Evolutionary conservation across 1,140 invertebrate genomes (phyloP), one percentile per base, ranked within the genome.

Genomic region (Aphelinus certus): DNA sequence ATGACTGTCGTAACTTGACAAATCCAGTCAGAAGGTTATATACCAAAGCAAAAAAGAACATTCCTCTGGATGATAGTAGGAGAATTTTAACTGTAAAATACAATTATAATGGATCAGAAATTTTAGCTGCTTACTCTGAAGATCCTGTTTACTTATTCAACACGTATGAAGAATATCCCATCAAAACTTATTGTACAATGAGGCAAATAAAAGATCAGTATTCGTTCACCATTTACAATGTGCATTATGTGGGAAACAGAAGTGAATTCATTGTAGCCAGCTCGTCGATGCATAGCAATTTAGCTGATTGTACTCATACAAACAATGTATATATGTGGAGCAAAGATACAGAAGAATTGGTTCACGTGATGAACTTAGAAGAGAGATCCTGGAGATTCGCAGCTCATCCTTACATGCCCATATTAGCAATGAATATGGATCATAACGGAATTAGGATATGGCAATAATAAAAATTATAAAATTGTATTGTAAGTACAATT

Each of bases 61-160:
- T 64, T 43, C 43, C 48, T 51, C 26, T 45, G 26, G 55, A 51
- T 47, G 42, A 61, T 42, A 53, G 4, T 51, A 2, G 56, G 42
- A 45, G 48, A 26, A 73, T 73, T 46, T 42, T 67, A 26, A 67
- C 71, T 60, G 26, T 65, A 60, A 73, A 73, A 43, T 73, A 73
- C 46, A 58, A 9, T 43, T 67, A 73, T 7, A 46, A 67, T 61
- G 71, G 57, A 47, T 73, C 64, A 55, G 64, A 73, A n/a, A 61
- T 73, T 61, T 58, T 67, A 26, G 57, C 56, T 3, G 57, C 48
- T 7, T 73, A 57, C 9, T 73, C 64, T 2, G 49, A 66, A 47
- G 48, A 73, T 45, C 56, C 65, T 47, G 56, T 63, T 55, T 73
- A 73, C 55, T 48, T 74, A 26, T 74, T 68, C 42, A 68, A 62